Evolutionary conservation across 2,113 vertebrate genomes (phyloP).

Genomic region (Myanophis thanlyinensis): DNA sequence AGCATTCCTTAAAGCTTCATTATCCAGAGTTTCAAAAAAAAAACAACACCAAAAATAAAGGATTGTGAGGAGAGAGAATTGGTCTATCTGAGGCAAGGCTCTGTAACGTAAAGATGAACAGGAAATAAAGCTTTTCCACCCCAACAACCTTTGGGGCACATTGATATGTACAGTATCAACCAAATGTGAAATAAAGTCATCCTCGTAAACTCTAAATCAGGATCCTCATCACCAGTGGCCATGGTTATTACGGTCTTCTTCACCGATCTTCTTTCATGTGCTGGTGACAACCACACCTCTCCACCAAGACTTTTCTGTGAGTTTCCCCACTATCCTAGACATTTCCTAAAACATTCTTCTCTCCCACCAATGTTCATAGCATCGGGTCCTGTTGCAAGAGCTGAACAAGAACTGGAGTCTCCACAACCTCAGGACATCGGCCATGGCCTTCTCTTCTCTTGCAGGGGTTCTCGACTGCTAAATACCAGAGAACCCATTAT

Average conservation of each 20-base stretch:
- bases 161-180: constrained; percentile 23
- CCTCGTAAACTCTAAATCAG: not conserved
- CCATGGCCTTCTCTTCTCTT: not conserved
- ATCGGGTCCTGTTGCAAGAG: not conserved
- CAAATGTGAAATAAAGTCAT: not conserved
- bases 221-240: not conserved
- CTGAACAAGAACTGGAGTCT: not conserved
- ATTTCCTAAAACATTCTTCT: not conserved
- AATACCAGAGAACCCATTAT: not conserved
- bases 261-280: not conserved
- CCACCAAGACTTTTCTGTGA: not conserved
- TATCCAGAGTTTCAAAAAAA: constrained; percentile 2
- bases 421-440: not conserved
- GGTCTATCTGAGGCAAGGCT: not conserved
- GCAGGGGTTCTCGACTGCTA: not conserved
- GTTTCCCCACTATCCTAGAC: not conserved
- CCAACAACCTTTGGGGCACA: not conserved
- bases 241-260: not conserved
- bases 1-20: constrained; percentile 25
- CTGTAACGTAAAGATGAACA: not conserved
- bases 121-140: constrained; percentile 21
- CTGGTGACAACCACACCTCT: not conserved
- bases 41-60: not conserved
- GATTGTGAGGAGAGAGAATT: not conserved
- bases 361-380: not conserved